A percentile compares a stretch with the other conserved stretches of the same genome.
Conservation (phyloP, 1,140 invertebrate genomes). For the Drosophila chauvacae region DNA sequence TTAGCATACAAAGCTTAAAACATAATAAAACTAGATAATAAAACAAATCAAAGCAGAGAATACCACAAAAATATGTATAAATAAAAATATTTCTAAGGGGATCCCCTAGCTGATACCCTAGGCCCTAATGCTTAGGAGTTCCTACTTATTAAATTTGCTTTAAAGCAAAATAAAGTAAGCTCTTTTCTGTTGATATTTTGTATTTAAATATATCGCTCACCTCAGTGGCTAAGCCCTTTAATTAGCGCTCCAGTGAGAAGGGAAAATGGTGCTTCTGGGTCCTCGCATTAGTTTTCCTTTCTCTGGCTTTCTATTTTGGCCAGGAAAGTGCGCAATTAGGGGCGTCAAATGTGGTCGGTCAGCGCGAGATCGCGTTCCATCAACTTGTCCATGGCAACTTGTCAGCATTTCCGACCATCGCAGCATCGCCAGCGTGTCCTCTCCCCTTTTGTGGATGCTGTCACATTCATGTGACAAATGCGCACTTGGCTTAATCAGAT, state of each 20-base stretch:
- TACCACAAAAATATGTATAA: no score
- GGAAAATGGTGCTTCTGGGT: not conserved
- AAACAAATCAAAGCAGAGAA: no score
- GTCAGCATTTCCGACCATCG: constrained; percentile 29
- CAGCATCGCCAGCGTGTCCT: not conserved
- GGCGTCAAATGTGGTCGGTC: constrained; percentile 47
- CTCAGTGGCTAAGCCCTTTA: constrained; percentile 9
- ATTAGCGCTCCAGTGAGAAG: constrained; percentile 5
- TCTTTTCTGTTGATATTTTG: not conserved
- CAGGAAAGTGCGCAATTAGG: constrained; percentile 29
- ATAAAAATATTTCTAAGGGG: not conserved
- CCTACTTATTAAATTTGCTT: not conserved
- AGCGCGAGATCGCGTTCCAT: constrained; percentile 24
- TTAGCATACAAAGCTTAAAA: no score
- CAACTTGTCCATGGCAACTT: constrained; percentile 48
- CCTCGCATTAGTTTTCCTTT: not conserved
- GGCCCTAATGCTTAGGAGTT: not conserved
- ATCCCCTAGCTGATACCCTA: not conserved
- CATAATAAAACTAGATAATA: no score
- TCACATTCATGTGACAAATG: constrained; percentile 66
- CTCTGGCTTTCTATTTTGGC: constrained; percentile 6
- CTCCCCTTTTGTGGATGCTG: constrained; percentile 28
- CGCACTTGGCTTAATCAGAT: constrained; percentile 56
- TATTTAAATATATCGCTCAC: constrained; percentile 1
- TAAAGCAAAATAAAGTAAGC: not conserved